A percentile compares a stretch with the other conserved stretches of the same genome.
These are phyloP conservation scores for Gallinago media DNA, from an alignment of 2,113 vertebrate species.

Conservation along the genomic window DNA sequence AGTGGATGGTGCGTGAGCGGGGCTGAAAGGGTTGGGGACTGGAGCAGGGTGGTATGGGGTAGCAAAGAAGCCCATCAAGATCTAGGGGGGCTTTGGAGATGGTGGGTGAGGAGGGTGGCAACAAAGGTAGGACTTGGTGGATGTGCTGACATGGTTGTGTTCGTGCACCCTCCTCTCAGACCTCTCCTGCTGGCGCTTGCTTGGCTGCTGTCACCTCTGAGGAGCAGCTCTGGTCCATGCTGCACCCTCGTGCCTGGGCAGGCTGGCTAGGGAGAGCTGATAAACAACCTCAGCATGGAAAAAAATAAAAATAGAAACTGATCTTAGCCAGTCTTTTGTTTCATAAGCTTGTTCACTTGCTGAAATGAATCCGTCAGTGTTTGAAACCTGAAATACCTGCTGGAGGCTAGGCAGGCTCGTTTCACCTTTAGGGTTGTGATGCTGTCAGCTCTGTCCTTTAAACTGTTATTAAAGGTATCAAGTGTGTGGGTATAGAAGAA, in stretches of 20 bases:
- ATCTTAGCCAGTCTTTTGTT: slow-evolving; percentile 4
- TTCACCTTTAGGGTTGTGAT: not conserved
- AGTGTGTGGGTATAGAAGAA: not conserved
- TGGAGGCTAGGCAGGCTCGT: not conserved
- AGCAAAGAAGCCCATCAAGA: fast-evolving
- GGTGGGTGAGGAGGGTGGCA: not conserved
- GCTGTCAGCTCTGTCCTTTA: not conserved
- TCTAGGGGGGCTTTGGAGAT: not conserved
- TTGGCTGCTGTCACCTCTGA: not conserved
- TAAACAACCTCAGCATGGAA: not conserved
- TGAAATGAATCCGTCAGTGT: not conserved
- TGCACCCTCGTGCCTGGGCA: fast-evolving
- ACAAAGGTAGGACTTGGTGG: not conserved
- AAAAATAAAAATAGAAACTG: not conserved
- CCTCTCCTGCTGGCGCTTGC: not conserved
- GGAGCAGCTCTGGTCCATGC: not conserved
- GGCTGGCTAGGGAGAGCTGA: not conserved
- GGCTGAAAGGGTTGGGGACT: not conserved
- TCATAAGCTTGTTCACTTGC: not conserved
- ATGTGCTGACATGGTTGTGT: fast-evolving
- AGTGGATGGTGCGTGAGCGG: not conserved
- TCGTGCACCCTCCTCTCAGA: fast-evolving
- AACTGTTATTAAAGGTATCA: not conserved
- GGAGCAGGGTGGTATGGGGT: not conserved
- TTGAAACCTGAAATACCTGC: slow-evolving; percentile 57